A percentile compares a stretch with the other conserved stretches of the same genome.
Evolutionary conservation across 1,140 invertebrate genomes (phyloP).

Genomic region (Archivesica marissinica): DNA sequence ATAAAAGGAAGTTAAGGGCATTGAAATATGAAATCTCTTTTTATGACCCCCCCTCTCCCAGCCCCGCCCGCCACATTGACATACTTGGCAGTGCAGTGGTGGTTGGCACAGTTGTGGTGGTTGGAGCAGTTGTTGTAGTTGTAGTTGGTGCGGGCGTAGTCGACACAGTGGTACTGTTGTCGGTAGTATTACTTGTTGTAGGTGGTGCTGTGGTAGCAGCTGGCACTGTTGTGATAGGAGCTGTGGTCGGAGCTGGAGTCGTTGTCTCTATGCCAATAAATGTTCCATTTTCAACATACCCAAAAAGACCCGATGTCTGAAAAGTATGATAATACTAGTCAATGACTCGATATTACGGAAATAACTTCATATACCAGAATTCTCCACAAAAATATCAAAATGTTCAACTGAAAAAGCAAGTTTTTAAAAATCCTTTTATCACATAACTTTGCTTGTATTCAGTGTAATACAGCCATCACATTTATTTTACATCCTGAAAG

Average conservation of each 20-base stretch:
- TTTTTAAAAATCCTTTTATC: too few species aligned
- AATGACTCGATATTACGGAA: too few species aligned
- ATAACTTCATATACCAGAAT: too few species aligned
- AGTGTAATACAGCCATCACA: too few species aligned
- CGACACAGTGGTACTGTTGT: slow-evolving; percentile 13
- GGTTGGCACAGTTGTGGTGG: slow-evolving; percentile 1
- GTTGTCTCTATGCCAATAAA: slow-evolving; percentile 48
- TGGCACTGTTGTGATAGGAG: slow-evolving; percentile 2
- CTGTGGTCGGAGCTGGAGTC: background rate
- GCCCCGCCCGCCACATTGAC: background rate
- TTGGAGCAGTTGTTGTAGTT: background rate
- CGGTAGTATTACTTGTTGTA: slow-evolving; percentile 1
- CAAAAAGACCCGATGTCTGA: slow-evolving; percentile 55
- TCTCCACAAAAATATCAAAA: too few species aligned
- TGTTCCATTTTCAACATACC: slow-evolving; percentile 58
- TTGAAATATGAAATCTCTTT: background rate
- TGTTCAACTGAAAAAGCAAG: too few species aligned
- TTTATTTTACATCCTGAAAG: too few species aligned
- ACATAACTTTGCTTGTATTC: too few species aligned
- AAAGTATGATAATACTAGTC: too few species aligned
- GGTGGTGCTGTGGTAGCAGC: background rate
- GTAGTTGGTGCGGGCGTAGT: background rate
- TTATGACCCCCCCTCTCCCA: background rate
- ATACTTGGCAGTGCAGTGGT: slow-evolving; percentile 16
- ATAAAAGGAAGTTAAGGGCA: background rate